Evolutionary conservation across 2,888 invertebrate genomes (phyloP).

Genomic region (Latheticus oryzae): DNA sequence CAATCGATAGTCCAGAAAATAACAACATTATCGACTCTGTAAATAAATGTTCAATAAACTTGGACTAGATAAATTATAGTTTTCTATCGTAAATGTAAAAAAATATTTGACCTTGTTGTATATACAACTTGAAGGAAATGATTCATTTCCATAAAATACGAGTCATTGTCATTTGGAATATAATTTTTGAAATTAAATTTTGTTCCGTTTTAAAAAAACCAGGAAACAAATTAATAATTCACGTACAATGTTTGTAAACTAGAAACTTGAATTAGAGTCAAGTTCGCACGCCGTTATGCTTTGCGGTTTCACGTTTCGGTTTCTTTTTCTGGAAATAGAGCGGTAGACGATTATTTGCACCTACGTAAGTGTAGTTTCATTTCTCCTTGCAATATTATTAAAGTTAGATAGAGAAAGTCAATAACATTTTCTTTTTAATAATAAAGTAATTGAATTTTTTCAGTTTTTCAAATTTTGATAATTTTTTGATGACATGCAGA

Average conservation of each 20-base stretch:
- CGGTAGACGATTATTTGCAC: constrained; percentile 44
- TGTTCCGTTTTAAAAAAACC: no score
- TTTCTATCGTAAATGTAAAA: background rate
- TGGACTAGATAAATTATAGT: no score
- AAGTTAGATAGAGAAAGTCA: no score
- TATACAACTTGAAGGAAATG: constrained; percentile 16
- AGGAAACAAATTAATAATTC: constrained; percentile 48
- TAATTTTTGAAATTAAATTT: no score
- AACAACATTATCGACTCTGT: constrained; percentile 26
- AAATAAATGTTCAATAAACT: constrained; percentile 23
- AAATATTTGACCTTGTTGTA: constrained; percentile 8
- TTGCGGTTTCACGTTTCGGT: constrained; percentile 53
- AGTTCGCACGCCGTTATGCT: constrained; percentile 54
- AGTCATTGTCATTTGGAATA: constrained; percentile 10
- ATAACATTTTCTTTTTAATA: no score
- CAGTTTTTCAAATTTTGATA: no score
- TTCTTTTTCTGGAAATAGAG: constrained; percentile 57
- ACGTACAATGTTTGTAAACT: constrained; percentile 48
- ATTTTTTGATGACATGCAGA: no score
- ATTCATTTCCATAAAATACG: constrained; percentile 20
- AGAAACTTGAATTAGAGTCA: constrained; percentile 53
- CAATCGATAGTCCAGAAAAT: constrained; percentile 26
- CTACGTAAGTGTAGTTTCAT: constrained; percentile 39
- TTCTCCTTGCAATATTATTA: constrained; percentile 42
- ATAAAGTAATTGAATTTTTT: no score